A percentile compares a stretch with the other conserved stretches of the same genome.
phyloP scores from a whole-genome alignment of 2,113 vertebrate species.

The Centropus bengalensis region DNA sequence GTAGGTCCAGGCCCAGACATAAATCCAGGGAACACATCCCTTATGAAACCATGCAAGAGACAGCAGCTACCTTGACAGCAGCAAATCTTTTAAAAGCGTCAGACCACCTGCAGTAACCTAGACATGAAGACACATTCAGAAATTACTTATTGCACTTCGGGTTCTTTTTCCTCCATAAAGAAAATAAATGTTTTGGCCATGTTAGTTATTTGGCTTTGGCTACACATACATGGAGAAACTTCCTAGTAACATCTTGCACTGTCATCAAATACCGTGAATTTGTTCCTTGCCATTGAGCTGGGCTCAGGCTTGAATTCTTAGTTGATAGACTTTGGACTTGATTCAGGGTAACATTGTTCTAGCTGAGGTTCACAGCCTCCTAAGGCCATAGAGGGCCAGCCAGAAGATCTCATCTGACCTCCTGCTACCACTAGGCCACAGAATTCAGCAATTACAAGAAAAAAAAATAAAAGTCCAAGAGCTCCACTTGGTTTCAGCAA shows the following conservation, averaged over 20 bases:
- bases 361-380: slow-evolving; percentile 29
- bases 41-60: not conserved
- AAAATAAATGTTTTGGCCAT: slow-evolving; percentile 33
- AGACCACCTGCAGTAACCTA: not conserved
- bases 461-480: not conserved
- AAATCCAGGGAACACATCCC: not conserved
- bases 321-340: slow-evolving; percentile 44
- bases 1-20: not conserved
- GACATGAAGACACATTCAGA: slow-evolving; percentile 15
- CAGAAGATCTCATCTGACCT: slow-evolving; percentile 9
- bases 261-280: slow-evolving; percentile 64
- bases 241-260: slow-evolving; percentile 37
- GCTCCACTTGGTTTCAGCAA: not conserved
- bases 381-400: slow-evolving; percentile 9
- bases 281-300: slow-evolving; percentile 24
- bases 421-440: not conserved
- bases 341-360: slow-evolving; percentile 55
- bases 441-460: not conserved
- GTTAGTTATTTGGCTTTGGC: slow-evolving; percentile 34
- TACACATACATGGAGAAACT: not conserved
- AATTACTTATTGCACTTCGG: not conserved
- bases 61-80: not conserved
- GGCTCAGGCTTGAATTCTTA: slow-evolving; percentile 4
- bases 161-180: slow-evolving; percentile 43
- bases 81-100: not conserved